Evolutionary conservation across 1,140 invertebrate genomes (phyloP), one percentile per base, ranked within the genome.

Genomic region (Mizuhopecten yessoensis): DNA sequence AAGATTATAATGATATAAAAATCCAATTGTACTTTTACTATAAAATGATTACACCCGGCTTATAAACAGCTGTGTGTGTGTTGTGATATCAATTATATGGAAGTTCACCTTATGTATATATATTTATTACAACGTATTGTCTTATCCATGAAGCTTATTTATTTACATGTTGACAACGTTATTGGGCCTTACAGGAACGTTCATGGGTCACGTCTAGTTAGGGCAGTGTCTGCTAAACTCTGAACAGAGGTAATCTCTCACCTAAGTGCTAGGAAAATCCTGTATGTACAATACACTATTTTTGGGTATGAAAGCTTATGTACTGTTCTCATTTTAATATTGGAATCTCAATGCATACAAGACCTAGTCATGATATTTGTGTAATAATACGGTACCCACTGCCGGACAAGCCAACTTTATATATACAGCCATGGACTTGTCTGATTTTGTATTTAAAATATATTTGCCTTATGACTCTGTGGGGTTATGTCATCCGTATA

Each of bases 241-340:
- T 39, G 36, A 7, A 39, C 13, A 39, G 13, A 45, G 17, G 42
- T 45, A 17, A 17, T 15, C 9, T 17, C 9, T 45, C 9, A 13
- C 5, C 13, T 7, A 75, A 75, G 57, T 75, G 57, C 57, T 75
- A 75, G 57, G 57, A n/a, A 29, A 9, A 23, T 29, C 45, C 36
- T 20, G 20, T 23, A 23, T 57, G 45, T 57, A 20, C 17, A 1
- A 75, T 29, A 75, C n/a, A 75, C 57, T 75, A 75, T 75, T 75
- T 75, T 75, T 75, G 57, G 36, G 57, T 75, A 75, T 75, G 57
- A 75, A 75, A 75, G 57, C 57, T 75, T 75, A 75, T 75, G 57
- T 75, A 75, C 1, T 75, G n/a, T 75, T 75, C 29, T 75, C 57
- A 75, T 75, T 39, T 39, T 75, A 75, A n/a, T 75, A 75, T 75